Evolutionary conservation across 2,888 invertebrate genomes (phyloP).

Genomic region (Cantharis lateralis): DNA sequence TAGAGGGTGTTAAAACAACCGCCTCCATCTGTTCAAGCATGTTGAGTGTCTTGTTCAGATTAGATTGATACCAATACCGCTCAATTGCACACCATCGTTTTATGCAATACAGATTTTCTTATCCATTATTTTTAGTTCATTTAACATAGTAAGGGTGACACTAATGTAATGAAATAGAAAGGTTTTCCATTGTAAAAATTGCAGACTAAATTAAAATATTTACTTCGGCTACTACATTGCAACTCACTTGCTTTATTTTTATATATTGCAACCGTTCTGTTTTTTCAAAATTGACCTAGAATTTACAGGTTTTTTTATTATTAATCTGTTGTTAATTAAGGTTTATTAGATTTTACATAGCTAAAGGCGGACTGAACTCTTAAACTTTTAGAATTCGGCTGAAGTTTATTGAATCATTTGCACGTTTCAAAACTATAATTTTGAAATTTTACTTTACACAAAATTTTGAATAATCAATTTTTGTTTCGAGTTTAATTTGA

Average conservation of each 20-base stretch:
- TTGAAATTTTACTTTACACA: too few relatives aligned
- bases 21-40: slow-evolving; percentile 45
- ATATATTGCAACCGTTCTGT: neutral
- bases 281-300: neutral
- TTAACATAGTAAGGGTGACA: slow-evolving; percentile 11
- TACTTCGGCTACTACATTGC: neutral
- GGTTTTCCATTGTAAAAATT: neutral
- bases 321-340: too few relatives aligned
- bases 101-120: slow-evolving; percentile 37
- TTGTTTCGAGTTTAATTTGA: too few relatives aligned
- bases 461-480: too few relatives aligned
- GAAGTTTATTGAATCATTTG: too few relatives aligned
- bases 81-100: slow-evolving; percentile 43
- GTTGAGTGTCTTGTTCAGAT: slow-evolving; percentile 43
- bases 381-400: too few relatives aligned
- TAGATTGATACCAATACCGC: slow-evolving; percentile 46
- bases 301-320: too few relatives aligned
- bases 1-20: slow-evolving; percentile 42
- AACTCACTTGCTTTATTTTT: neutral
- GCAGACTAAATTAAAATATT: neutral
- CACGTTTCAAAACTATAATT: too few relatives aligned
- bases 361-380: too few relatives aligned
- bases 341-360: too few relatives aligned
- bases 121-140: slow-evolving; percentile 37
- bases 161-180: neutral